Conservation (phyloP, 2,797 vertebrate genomes). For the Crypturellus tataupa region DNA sequence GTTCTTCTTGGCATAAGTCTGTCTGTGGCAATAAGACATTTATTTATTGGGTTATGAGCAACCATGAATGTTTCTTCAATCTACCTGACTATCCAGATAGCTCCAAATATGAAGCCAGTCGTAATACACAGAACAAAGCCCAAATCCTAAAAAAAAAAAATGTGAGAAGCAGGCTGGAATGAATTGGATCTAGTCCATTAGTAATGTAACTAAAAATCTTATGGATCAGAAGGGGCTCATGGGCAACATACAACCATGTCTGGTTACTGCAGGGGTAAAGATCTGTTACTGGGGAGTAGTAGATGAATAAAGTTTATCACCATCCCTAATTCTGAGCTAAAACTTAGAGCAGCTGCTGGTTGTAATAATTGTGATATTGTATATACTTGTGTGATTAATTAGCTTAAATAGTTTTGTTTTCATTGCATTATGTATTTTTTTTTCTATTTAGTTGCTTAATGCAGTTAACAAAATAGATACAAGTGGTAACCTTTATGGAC, state of each 20-base stretch:
- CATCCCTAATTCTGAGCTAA: not conserved
- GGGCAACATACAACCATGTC: not conserved
- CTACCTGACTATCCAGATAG: not conserved
- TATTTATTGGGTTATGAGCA: not conserved
- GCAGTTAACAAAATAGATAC: slow-evolving; percentile 20
- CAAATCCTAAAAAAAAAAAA: not conserved
- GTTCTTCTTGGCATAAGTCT: not conserved
- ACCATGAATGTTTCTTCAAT: not conserved
- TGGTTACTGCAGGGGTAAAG: not conserved
- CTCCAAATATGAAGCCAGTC: not conserved
- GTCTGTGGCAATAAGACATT: not conserved
- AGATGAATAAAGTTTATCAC: not conserved
- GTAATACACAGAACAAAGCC: not conserved
- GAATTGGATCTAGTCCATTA: not conserved
- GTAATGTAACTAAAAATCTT: not conserved
- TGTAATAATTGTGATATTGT: slow-evolving; percentile 17
- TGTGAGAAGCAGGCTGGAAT: not conserved
- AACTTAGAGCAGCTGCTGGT: not conserved
- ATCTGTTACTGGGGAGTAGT: not conserved
- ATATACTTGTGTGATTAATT: slow-evolving; percentile 12
- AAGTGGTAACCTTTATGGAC: slow-evolving; percentile 33
- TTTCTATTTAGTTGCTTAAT: slow-evolving; percentile 8
- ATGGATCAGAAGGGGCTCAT: not conserved
- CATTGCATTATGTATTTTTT: not conserved
- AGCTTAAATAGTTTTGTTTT: slow-evolving; percentile 7